Percentiles rank a stretch among this genome's conserved stretches.
These are phyloP conservation scores for Stenoptilia bipunctidactyla DNA, from an alignment of 2,888 invertebrate genomes.

Conservation along the genomic window DNA sequence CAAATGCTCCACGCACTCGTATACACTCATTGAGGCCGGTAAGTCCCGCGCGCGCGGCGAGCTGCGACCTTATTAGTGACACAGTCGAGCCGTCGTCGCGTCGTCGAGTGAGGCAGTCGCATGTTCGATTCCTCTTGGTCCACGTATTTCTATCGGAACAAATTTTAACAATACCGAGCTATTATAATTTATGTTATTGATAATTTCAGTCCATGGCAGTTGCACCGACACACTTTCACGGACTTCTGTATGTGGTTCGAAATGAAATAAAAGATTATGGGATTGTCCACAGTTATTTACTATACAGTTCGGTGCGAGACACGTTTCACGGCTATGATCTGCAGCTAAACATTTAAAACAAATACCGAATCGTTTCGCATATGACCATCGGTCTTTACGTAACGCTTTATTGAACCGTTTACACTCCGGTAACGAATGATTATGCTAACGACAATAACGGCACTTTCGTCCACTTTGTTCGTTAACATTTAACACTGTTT, in stretches of 20 bases:
- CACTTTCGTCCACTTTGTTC: conserved; percentile 5
- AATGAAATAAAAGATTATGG: conserved; percentile 14
- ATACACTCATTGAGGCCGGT: neutral
- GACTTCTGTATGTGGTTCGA: conserved; percentile 8
- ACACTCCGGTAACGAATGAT: conserved; percentile 4
- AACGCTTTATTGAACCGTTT: conserved; percentile 15
- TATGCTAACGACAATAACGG: conserved; percentile 8
- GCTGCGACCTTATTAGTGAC: neutral
- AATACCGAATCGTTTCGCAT: conserved; percentile 10
- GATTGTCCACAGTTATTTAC: conserved; percentile 8
- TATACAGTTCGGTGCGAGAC: conserved; percentile 12
- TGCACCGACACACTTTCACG: conserved; percentile 16
- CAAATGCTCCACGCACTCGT: neutral
- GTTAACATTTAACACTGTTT: neutral
- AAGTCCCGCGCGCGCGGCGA: neutral
- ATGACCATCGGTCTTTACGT: conserved; percentile 9
- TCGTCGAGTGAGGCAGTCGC: conserved; percentile 18
- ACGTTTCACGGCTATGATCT: conserved; percentile 10
- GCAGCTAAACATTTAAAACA: conserved; percentile 14
- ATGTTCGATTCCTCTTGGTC: conserved; percentile 14
- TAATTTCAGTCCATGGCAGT: too few species aligned
- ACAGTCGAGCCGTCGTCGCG: conserved; percentile 15
- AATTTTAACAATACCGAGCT: too few species aligned
- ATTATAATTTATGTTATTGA: too few species aligned
- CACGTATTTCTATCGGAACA: too few species aligned